Evolutionary conservation across 35 echinoderm and acorn worm species (phyloP), one percentile per base, ranked within the genome.

Genomic region (Ophiothrix spiculata): DNA sequence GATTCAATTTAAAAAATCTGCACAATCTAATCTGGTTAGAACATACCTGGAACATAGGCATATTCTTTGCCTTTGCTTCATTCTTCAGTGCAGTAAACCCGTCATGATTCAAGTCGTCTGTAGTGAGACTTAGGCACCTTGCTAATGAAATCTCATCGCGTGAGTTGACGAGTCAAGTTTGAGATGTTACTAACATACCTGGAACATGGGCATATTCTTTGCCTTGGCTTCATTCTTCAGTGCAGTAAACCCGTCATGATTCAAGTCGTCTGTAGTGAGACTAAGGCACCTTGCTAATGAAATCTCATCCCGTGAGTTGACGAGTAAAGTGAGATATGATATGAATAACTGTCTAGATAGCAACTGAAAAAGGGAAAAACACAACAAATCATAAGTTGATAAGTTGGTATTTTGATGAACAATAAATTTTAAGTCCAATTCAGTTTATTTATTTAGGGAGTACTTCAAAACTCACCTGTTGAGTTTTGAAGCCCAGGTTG

Each of bases 171-270:
- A 99, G 77, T 31, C 94, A 80, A 28, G 80, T 75, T 1, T 94
- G 33, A 79, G 89, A 93, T 13, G 96, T 90, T 0, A 93, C n/a
- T 40, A n/a, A 46, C 56, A 90, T 79, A 99, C 96, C 87, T 91
- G 89, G 81, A 84, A 99, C 96, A 99, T 91, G 35, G 96, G 90
- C 96, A 99, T 99, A 35, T 99, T 91, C 80, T 99, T 99, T 16
- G 77, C 32, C 35, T 56, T 81, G 34, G 96, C 96, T 21, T 79
- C 45, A 63, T 91, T 87, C 79, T 91, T 91, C 31, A 99, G 81
- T 31, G 96, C 96, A 6, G 92, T 94, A 56, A 99, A 99, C 31
- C 92, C 96, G 25, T 91, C 76, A 36, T 94, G 89, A 13, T 89
- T 82, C 1, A 99, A 54, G 0, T 86, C 96, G 21, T 88, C 83